These are phyloP conservation scores for Blomia tropicalis DNA, from an alignment of 2,888 invertebrate species.

Conservation along the genomic window DNA sequence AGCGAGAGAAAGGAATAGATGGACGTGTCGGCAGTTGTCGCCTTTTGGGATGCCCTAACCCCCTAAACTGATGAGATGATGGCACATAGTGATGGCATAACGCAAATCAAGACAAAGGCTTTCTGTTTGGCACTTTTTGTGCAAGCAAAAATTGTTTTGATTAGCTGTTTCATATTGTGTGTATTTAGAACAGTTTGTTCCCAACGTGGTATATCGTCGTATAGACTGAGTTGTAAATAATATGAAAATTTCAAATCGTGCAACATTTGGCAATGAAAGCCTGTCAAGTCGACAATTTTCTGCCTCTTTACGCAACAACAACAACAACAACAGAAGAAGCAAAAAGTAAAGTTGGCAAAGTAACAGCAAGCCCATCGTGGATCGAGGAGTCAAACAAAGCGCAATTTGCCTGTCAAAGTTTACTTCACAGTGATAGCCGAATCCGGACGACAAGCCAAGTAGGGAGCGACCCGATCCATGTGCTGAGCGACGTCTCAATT, in stretches of 20 bases:
- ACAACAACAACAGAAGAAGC: not conserved
- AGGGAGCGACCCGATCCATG: not conserved
- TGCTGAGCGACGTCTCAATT: constrained; percentile 13
- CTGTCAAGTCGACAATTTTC: constrained; percentile 19
- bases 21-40: too few species aligned
- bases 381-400: constrained; percentile 5
- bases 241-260: constrained; percentile 11
- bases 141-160: not conserved
- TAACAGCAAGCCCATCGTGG: too few species aligned
- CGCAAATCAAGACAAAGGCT: too few species aligned
- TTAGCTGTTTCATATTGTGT: not conserved
- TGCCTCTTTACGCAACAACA: constrained; percentile 14
- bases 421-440: not conserved
- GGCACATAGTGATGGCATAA: too few species aligned
- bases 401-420: constrained; percentile 15
- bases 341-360: not conserved
- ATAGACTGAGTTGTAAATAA: not conserved
- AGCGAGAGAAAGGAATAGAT: too few species aligned
- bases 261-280: constrained; percentile 20
- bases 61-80: too few species aligned
- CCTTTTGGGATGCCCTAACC: too few species aligned
- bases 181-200: not conserved
- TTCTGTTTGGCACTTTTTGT: too few species aligned
- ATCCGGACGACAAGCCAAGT: not conserved
- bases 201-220: too few species aligned